phyloP scores from a whole-genome alignment of 2,113 vertebrate species.

The Seriola dumerili region DNA sequence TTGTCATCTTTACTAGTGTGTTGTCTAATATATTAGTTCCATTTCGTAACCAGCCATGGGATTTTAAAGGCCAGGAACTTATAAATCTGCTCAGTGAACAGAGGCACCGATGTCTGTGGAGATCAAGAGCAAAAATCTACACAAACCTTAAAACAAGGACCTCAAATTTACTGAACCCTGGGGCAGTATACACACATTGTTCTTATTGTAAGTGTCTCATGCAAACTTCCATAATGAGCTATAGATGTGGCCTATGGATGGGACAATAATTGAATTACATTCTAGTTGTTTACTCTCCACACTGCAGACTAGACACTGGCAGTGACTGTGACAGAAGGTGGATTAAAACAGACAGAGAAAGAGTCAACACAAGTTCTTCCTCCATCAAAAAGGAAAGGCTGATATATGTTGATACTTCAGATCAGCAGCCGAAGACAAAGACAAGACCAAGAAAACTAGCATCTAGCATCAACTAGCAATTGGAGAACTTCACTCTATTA shows the following conservation, averaged over 20 bases:
- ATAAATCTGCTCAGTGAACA: neutral
- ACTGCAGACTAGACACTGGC: no score
- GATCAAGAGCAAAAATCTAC: neutral
- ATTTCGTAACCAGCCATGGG: neutral
- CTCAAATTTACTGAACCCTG: no score
- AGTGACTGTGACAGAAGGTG: no score
- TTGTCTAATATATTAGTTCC: neutral
- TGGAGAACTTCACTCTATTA: no score
- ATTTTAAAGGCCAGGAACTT: neutral
- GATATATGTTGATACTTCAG: no score
- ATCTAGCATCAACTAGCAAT: no score
- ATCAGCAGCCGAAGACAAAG: no score
- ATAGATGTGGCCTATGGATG: neutral
- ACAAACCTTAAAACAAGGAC: neutral
- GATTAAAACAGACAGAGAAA: neutral
- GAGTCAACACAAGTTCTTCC: neutral
- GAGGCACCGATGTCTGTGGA: neutral
- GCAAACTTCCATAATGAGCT: no score
- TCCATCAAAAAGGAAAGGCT: neutral
- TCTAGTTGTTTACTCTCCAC: neutral
- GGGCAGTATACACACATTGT: neutral
- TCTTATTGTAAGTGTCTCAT: no score
- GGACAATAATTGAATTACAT: neutral
- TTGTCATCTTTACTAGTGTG: neutral
- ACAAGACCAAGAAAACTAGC: no score